These are phyloP conservation scores for Chrysemys picta DNA, from an alignment of 2,113 vertebrate genomes.

Conservation along the genomic window DNA sequence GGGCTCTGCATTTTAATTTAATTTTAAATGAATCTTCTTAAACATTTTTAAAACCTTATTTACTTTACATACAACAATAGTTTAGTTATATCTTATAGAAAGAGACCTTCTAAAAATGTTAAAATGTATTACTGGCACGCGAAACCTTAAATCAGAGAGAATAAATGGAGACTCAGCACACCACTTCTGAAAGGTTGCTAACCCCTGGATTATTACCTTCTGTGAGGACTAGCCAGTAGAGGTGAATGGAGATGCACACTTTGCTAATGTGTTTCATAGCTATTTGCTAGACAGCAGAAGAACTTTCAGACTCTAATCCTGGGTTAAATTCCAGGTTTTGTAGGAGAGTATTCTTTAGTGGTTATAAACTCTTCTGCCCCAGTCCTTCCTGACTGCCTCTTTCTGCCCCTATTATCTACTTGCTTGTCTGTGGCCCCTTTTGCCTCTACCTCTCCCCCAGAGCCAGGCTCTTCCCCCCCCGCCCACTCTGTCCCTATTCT, in stretches of 20 bases:
- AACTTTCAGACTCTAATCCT: neutral
- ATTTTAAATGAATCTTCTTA: too few relatives aligned
- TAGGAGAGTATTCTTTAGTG: neutral
- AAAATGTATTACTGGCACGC: too few relatives aligned
- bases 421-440: neutral
- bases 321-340: neutral
- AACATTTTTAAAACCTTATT: too few relatives aligned
- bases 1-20: too few relatives aligned
- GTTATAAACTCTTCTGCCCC: too few relatives aligned
- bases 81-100: too few relatives aligned
- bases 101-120: too few relatives aligned
- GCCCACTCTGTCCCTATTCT: neutral
- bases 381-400: too few relatives aligned
- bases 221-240: neutral
- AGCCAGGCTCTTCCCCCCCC: neutral
- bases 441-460: neutral
- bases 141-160: too few relatives aligned
- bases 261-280: neutral
- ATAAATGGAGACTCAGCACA: too few relatives aligned
- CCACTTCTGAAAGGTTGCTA: too few relatives aligned
- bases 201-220: neutral
- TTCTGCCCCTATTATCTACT: neutral
- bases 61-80: too few relatives aligned
- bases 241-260: neutral
- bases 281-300: neutral